Percentiles rank a stretch among this genome's conserved stretches.
These are phyloP conservation scores for Todiramphus chloris DNA, from an alignment of 2,113 vertebrate genomes.

Conservation along the genomic window DNA sequence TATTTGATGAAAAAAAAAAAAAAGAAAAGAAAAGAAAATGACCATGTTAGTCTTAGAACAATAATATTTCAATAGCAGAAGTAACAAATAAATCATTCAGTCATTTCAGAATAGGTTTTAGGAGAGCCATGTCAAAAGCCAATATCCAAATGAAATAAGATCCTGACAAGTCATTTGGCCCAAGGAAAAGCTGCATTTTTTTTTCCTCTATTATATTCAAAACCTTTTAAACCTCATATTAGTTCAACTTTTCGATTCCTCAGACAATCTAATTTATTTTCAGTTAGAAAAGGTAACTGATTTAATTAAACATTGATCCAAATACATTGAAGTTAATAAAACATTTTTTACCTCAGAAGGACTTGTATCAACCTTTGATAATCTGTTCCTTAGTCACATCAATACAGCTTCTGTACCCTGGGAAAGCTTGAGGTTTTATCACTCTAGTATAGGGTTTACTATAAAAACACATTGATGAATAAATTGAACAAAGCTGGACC, in stretches of 20 bases:
- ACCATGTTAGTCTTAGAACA: not conserved
- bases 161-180: not conserved
- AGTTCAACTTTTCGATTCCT: not conserved
- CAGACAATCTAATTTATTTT: not conserved
- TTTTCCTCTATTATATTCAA: not conserved
- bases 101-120: not conserved
- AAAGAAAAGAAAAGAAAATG: not conserved
- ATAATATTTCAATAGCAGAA: not conserved
- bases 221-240: not conserved
- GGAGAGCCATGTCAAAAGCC: not conserved
- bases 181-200: not conserved
- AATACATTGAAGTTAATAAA: not conserved
- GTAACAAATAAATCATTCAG: not conserved
- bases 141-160: not conserved
- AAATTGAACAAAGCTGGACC: too few species aligned
- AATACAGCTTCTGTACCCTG: not conserved
- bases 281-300: not conserved
- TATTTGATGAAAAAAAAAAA: not conserved
- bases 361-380: not conserved
- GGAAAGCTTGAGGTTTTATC: not conserved
- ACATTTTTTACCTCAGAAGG: not conserved
- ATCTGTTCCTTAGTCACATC: not conserved
- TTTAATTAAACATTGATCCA: not conserved
- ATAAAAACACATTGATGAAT: not conserved
- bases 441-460: not conserved